Percentiles rank a stretch among this genome's conserved stretches.
Evolutionary conservation across 1,140 invertebrate species (phyloP).

Genomic region (Anthonomus grandis): DNA sequence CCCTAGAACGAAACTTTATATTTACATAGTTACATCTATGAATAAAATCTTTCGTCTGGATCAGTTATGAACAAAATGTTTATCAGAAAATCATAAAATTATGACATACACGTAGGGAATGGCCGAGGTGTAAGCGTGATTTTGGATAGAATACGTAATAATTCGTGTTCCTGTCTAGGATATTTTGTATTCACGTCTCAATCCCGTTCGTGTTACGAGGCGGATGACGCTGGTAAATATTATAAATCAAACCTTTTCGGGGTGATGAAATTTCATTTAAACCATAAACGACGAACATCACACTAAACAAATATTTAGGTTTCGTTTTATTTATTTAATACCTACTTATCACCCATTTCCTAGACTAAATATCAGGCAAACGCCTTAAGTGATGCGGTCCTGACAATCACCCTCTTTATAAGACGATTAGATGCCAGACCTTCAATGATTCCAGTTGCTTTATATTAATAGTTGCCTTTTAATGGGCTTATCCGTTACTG

Average conservation of each 20-base stretch:
- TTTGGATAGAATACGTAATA: conserved; percentile 25
- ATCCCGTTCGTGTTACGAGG: conserved; percentile 13
- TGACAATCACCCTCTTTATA: too few species aligned
- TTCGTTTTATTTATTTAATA: conserved; percentile 25
- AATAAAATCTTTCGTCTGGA: conserved; percentile 5
- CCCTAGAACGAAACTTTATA: too few species aligned
- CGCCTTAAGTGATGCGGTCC: conserved; percentile 4
- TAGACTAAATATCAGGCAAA: conserved; percentile 20
- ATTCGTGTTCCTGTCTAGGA: conserved; percentile 20
- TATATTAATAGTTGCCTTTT: too few species aligned
- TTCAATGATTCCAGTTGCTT: too few species aligned
- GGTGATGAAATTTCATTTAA: conserved; percentile 25
- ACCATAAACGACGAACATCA: conserved; percentile 20
- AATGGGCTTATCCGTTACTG: too few species aligned
- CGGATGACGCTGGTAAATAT: conserved; percentile 25
- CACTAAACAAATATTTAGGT: conserved; percentile 22
- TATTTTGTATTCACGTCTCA: conserved; percentile 25
- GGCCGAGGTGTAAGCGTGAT: conserved; percentile 11
- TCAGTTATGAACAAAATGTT: conserved; percentile 17
- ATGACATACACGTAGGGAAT: conserved; percentile 17
- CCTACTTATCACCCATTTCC: conserved; percentile 23
- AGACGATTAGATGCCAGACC: too few species aligned
- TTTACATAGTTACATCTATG: too few species aligned
- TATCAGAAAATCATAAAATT: conserved; percentile 28
- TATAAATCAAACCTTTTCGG: conserved; percentile 24